A percentile compares a stretch with the other conserved stretches of the same genome.
phyloP scores from a whole-genome alignment of 2,888 invertebrate species.

The Linnaemya tessellans region DNA sequence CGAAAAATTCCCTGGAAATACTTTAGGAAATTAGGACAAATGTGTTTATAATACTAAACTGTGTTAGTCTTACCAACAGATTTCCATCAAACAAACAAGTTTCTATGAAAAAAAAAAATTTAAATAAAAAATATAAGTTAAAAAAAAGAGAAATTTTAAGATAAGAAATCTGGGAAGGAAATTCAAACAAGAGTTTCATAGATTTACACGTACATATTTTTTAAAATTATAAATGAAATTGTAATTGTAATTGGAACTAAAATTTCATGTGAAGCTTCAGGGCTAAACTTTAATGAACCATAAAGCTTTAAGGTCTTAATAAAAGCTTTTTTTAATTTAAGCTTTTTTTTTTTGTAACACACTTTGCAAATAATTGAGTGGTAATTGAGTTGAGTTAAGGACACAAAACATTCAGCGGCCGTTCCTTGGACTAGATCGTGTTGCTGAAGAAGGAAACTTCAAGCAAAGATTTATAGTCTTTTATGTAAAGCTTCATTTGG shows the following conservation, averaged over 20 bases:
- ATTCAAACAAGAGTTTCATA: not conserved
- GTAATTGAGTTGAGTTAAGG: no score
- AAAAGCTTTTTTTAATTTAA: no score
- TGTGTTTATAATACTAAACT: not conserved
- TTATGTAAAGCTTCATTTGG: not conserved
- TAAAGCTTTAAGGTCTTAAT: not conserved
- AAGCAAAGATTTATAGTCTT: no score
- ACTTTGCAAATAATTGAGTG: no score
- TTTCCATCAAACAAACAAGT: constrained; percentile 22
- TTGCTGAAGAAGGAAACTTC: no score
- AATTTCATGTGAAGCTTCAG: no score
- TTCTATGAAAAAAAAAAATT: not conserved
- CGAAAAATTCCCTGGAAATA: constrained; percentile 60
- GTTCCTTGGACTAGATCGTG: no score
- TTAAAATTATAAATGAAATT: not conserved
- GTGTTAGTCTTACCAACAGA: not conserved
- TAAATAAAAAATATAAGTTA: not conserved
- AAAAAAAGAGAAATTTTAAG: not conserved
- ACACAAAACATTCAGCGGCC: no score
- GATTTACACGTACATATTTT: not conserved
- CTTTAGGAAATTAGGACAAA: constrained; percentile 62
- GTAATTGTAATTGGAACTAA: not conserved
- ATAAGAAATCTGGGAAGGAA: not conserved
- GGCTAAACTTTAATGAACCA: no score
- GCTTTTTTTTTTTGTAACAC: no score